phyloP scores from a whole-genome alignment of 2,797 vertebrate genomes.

The Tapera naevia region DNA sequence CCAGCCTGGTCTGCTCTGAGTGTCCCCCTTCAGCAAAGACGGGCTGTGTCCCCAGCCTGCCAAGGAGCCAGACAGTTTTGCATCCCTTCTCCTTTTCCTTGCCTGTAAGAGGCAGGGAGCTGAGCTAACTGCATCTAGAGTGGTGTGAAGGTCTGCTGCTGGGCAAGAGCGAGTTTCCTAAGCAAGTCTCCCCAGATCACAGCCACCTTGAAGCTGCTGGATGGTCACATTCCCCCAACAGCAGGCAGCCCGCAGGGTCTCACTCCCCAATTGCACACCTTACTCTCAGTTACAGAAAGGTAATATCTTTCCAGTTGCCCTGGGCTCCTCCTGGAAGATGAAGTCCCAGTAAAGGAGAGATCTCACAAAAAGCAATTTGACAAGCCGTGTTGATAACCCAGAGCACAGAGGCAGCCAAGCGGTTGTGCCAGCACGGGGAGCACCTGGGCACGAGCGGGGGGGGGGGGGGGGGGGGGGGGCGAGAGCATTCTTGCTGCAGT shows the following conservation, averaged over 20 bases:
- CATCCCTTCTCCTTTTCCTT: neutral
- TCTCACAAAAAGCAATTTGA: neutral
- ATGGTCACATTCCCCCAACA: neutral
- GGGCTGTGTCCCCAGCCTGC: neutral
- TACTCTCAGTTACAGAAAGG: too few relatives aligned
- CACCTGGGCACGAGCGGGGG: neutral
- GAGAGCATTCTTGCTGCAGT: neutral
- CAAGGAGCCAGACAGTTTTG: neutral
- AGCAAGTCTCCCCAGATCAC: neutral
- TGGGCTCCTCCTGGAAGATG: neutral
- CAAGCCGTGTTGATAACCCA: neutral
- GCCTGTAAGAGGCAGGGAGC: neutral
- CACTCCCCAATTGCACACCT: neutral
- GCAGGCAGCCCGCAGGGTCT: neutral
- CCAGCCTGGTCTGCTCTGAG: neutral
- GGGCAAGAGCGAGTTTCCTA: neutral
- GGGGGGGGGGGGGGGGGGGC: rapidly evolving
- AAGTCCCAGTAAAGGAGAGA: neutral
- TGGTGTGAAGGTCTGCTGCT: neutral
- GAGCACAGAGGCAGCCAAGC: rapidly evolving
- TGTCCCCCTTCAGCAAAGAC: neutral
- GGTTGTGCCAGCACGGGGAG: neutral
- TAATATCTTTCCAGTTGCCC: neutral
- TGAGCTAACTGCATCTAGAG: neutral
- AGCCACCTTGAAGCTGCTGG: neutral